Percentiles rank a stretch among this genome's conserved stretches.
These are phyloP conservation scores for Melanophora roralis DNA, from an alignment of 2,888 invertebrate genomes.

Conservation along the genomic window DNA sequence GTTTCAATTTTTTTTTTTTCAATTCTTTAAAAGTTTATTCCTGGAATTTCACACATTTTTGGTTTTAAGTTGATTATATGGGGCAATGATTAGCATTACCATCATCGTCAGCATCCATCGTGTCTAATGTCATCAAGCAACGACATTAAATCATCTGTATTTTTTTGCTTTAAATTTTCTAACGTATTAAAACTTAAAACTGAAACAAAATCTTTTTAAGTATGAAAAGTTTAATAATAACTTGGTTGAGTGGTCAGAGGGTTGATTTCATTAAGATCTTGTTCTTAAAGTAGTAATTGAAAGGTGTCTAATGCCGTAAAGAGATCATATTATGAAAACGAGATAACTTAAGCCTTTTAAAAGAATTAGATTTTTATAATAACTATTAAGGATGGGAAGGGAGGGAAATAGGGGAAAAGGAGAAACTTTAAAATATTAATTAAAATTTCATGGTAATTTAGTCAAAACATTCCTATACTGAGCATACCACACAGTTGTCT, in stretches of 20 bases:
- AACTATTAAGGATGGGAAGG: too few relatives aligned
- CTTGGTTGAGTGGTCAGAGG: slow-evolving; percentile 19
- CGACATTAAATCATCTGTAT: slow-evolving; percentile 15
- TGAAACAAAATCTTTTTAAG: not conserved
- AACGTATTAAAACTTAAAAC: not conserved
- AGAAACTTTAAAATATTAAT: too few relatives aligned
- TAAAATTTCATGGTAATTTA: too few relatives aligned
- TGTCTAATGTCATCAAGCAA: not conserved
- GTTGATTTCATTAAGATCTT: not conserved
- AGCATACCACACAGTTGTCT: too few relatives aligned
- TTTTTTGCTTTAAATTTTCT: not conserved
- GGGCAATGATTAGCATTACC: slow-evolving; percentile 1
- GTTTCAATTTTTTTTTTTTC: not conserved
- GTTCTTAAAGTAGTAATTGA: slow-evolving; percentile 18
- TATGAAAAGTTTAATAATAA: not conserved
- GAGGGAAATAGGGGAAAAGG: too few relatives aligned
- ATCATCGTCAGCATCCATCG: not conserved
- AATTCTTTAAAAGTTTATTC: slow-evolving; percentile 32
- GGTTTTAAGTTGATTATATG: slow-evolving; percentile 45
- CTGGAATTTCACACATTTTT: slow-evolving; percentile 60
- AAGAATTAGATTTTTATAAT: not conserved
- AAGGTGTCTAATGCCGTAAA: not conserved
- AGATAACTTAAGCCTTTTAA: not conserved
- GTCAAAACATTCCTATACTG: too few relatives aligned
- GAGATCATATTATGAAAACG: slow-evolving; percentile 19